Base-by-base conservation (phyloP, 1,140 invertebrate genomes). In the Liolophura sinensis region DNA sequence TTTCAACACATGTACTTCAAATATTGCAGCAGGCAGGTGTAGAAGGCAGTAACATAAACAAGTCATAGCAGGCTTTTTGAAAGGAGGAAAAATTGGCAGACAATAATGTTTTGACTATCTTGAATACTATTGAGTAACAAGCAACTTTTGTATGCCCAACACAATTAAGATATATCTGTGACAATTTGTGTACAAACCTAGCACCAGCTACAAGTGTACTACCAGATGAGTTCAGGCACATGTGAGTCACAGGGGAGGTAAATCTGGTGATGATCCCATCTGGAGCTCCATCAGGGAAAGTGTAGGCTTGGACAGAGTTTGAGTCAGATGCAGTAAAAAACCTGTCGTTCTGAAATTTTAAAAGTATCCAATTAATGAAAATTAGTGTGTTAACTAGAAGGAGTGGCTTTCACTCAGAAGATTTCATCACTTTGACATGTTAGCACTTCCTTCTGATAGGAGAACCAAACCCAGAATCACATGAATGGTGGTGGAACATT, bases 231-330 rank as follows among this genome's bases (percentile, higher is more conserved):
- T 85, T 86, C 57, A 87, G 86, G 72, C 88, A 86, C 68, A 96
- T 90, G 82, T 92, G 90, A 70, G 91, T 95, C 12, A 93, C 90
- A 59, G 92, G 89, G 40, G 93, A 92, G 51, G 92, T 92, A 82
- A 95, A 97, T 73, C 93, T 88, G 55, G 92, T 91, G 46, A 96
- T 87, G 52, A 95, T 90, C 9, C 93, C 93, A 88, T 93, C 91
- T 77, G 91, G 89, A 63, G 92, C 89, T 65, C 92, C 90, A 47
- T 91, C 90, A 15, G 93, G 92, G 78, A 92, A 92, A 52, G 89
- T 92, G 71, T 94, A 91, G 24, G 91, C 89, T 84, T 94, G 92
- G 3, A 97, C 90, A 15, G 89, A 90, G 85, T 96, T 94, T 73
- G 90, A 90, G 75, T 95, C 93, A 64, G 92, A 93, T 1, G 91